A percentile compares a stretch with the other conserved stretches of the same genome.
Evolutionary conservation across 2,888 invertebrate species (phyloP).

Genomic region (Lasioglossum pauxillum): DNA sequence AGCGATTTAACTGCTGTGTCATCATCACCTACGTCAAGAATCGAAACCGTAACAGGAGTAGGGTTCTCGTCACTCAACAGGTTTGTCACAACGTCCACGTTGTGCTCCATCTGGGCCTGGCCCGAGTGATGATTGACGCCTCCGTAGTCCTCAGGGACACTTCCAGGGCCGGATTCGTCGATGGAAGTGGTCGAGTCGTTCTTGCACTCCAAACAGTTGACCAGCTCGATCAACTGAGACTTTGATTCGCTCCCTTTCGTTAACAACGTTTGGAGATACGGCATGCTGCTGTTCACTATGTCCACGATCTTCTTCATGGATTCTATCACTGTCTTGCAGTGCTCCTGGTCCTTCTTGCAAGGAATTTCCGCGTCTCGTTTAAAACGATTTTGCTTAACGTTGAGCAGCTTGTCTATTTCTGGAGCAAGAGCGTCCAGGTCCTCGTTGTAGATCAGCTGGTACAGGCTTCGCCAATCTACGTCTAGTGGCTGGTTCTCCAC

Average conservation of each 20-base stretch:
- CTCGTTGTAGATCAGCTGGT: background rate
- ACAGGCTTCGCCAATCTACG: background rate
- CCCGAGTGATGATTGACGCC: background rate
- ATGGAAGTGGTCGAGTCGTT: background rate
- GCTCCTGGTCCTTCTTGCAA: constrained; percentile 27
- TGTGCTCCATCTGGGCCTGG: constrained; percentile 23
- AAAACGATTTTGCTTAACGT: constrained; percentile 15
- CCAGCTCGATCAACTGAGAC: constrained; percentile 29
- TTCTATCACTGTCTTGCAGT: constrained; percentile 42
- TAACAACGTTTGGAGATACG: background rate
- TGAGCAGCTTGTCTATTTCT: background rate
- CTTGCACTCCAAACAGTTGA: constrained; percentile 71
- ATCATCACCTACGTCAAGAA: background rate
- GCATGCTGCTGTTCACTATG: constrained; percentile 35
- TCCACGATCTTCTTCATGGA: constrained; percentile 41
- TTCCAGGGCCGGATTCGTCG: background rate
- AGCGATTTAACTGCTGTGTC: too few species aligned
- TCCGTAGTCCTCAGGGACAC: background rate
- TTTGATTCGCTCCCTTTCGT: background rate
- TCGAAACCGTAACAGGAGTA: background rate
- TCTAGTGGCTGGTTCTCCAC: background rate
- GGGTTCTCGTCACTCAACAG: constrained; percentile 14
- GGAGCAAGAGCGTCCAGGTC: background rate
- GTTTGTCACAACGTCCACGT: constrained; percentile 4
- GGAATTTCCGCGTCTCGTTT: constrained; percentile 26